These are phyloP conservation scores for Tenthredo mesomela DNA, from an alignment of 2,888 invertebrate genomes.

Conservation along the genomic window DNA sequence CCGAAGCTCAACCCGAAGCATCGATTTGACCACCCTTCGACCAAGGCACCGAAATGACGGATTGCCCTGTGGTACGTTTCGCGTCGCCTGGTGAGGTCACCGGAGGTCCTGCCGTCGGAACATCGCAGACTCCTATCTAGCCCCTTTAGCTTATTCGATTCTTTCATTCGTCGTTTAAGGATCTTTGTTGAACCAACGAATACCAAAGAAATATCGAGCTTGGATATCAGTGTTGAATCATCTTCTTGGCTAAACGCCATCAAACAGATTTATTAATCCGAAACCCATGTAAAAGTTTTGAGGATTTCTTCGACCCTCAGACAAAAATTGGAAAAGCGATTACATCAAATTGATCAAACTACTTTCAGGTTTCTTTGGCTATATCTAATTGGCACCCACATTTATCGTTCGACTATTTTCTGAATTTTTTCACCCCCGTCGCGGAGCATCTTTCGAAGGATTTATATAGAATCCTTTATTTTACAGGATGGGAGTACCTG, in stretches of 20 bases:
- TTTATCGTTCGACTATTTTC: neutral
- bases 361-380: neutral
- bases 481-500: conserved; percentile 25
- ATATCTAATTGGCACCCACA: neutral
- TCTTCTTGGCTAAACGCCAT: neutral
- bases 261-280: neutral
- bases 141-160: conserved; percentile 14
- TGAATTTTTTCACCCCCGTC: neutral
- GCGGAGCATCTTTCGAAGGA: conserved; percentile 15
- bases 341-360: neutral
- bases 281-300: neutral
- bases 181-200: neutral
- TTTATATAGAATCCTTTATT: conserved; percentile 9
- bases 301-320: neutral
- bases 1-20: conserved; percentile 18
- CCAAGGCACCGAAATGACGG: conserved; percentile 58
- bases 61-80: conserved; percentile 55
- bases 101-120: conserved; percentile 45
- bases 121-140: conserved; percentile 22
- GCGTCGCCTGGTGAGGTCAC: conserved; percentile 34
- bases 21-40: conserved; percentile 56
- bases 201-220: neutral
- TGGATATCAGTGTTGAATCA: neutral
- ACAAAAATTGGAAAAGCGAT: neutral
- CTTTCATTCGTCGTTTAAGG: neutral